Percentiles rank a stretch among this genome's conserved stretches.
Conservation (phyloP, 53 echinoderm and acorn worm genomes). For the Crossaster papposus region DNA sequence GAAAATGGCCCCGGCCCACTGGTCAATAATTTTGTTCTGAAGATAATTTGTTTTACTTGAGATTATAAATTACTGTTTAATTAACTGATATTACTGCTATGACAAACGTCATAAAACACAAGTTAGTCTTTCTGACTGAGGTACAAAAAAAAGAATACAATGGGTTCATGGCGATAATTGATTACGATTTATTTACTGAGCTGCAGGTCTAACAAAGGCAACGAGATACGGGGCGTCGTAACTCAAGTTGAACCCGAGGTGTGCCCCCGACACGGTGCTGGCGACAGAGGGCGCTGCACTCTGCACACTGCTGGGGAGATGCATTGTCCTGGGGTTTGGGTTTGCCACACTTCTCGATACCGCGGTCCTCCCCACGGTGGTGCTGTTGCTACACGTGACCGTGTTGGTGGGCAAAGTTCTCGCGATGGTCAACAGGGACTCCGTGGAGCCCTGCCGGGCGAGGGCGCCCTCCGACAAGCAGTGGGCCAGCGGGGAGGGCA, state of each 20-base stretch:
- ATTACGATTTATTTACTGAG: constrained; percentile 58
- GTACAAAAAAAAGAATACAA: constrained; percentile 35
- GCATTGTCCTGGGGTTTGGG: constrained; percentile 50
- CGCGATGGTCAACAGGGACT: constrained; percentile 86
- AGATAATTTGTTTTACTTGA: no score
- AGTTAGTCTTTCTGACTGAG: background rate
- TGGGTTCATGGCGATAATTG: background rate
- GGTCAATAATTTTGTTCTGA: no score
- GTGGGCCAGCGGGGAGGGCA: constrained; percentile 87
- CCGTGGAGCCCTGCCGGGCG: constrained; percentile 72
- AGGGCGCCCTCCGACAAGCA: constrained; percentile 65
- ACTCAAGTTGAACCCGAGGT: constrained; percentile 92
- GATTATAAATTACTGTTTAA: background rate
- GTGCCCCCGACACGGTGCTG: constrained; percentile 64
- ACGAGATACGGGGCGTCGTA: constrained; percentile 93
- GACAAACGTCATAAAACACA: background rate
- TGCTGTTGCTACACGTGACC: constrained; percentile 47
- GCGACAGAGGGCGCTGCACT: constrained; percentile 61
- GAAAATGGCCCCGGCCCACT: no score
- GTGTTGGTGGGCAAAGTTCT: constrained; percentile 78
- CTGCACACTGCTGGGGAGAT: constrained; percentile 49
- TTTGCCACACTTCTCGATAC: constrained; percentile 12
- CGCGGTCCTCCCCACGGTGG: constrained; percentile 33
- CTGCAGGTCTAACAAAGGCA: constrained; percentile 93
- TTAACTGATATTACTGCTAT: background rate